Evolutionary conservation across 2,888 invertebrate species (phyloP).

Genomic region (Monochamus alternatus): DNA sequence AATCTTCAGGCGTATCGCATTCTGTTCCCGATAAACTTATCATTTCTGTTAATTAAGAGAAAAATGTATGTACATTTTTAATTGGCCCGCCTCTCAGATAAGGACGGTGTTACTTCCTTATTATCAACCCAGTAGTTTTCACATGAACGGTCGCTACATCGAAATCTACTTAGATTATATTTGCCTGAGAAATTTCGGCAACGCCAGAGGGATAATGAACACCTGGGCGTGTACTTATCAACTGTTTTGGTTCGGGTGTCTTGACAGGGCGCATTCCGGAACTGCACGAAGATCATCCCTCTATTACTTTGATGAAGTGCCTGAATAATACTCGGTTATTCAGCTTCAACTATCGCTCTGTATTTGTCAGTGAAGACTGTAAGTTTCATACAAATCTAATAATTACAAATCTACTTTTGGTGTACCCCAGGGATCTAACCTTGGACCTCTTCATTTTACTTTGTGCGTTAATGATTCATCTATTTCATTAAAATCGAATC

Average conservation of each 20-base stretch:
- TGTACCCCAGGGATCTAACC: too few species aligned
- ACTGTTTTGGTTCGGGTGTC: not conserved
- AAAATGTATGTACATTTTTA: conserved; percentile 20
- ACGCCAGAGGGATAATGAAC: not conserved
- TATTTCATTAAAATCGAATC: too few species aligned
- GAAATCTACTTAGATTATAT: conserved; percentile 29
- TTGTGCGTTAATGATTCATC: too few species aligned
- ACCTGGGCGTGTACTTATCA: not conserved
- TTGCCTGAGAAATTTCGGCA: conserved; percentile 15
- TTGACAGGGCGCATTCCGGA: not conserved
- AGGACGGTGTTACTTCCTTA: conserved; percentile 6
- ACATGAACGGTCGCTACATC: conserved; percentile 21
- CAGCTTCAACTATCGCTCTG: too few species aligned
- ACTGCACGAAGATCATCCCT: too few species aligned
- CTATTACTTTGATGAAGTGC: too few species aligned
- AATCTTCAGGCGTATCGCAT: conserved; percentile 3
- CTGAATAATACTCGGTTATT: too few species aligned
- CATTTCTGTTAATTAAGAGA: conserved; percentile 42
- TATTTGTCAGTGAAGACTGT: too few species aligned
- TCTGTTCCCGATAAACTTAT: conserved; percentile 25
- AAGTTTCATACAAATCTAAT: too few species aligned
- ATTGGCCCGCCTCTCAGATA: conserved; percentile 11
- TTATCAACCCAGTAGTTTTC: conserved; percentile 28
- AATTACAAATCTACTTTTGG: too few species aligned
- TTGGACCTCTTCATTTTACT: too few species aligned